Base-by-base conservation (phyloP, 2,113 vertebrate species). In the Chaetops frenatus region DNA sequence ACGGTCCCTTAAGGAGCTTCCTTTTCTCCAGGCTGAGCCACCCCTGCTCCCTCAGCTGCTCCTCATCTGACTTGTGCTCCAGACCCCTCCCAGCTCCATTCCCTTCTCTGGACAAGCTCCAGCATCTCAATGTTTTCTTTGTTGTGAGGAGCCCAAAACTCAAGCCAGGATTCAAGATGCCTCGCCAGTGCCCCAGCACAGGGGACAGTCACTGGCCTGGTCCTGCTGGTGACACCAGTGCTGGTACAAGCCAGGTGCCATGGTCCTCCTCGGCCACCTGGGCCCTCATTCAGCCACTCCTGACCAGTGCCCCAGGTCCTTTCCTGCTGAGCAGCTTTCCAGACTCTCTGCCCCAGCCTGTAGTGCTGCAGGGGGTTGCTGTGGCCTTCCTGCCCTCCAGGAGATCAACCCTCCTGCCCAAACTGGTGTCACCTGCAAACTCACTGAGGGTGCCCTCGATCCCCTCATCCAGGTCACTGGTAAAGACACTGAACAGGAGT, bases 121-220 rank as follows among this genome's bases (percentile, higher is more conserved):
- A 89, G 45, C 24, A 28, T 17, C n/a, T 45, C 69, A 25, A 29
- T 10, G 13, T n/a, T 50, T 24, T 45, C 20, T 23, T 40, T 45
- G 23, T 21, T 0, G 0, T 29, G 61, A 74, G 13, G 21, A 66
- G 24, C 28, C 33, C 36, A 58, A 33, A 81, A 65, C 10, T 33
- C 22, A 36, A 4, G 2, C 22, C 51, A n/a, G 33, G 36, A n/a
- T 53, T 25, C 21, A 45, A 60, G 23, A 13, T 10, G 15, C 13
- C 22, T 51, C 23, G 7, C 7, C 36, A 51, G 60, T 16, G 69
- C 15, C 15, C 76, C 69, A 74, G 45, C 45, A 40, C 23, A 66
- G n/a, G 28, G 44, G 22, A 50, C 33, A 40, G 51, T 20, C 60
- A 44, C 60, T 44, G 86, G 19, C 33, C 33, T 51, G 27, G 8